Evolutionary conservation across 2,797 vertebrate genomes (phyloP).

Genomic region (Amniataba percoides): DNA sequence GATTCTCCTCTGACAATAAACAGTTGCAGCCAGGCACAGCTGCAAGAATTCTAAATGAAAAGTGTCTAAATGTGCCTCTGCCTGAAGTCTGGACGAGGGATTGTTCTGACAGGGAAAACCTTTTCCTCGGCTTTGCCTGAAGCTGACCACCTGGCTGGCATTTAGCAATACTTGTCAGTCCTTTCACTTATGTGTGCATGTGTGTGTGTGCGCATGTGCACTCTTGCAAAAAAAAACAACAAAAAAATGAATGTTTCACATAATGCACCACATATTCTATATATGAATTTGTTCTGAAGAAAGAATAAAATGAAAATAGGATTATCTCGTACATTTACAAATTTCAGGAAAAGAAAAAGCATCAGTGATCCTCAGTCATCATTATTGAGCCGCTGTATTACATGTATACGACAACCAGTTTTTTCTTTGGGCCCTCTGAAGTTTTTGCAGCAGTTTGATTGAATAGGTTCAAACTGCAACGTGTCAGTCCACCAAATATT

Average conservation of each 20-base stretch:
- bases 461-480: too few relatives aligned
- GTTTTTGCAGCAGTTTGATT: too few relatives aligned
- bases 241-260: too few relatives aligned
- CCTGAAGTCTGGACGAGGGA: conserved; percentile 50
- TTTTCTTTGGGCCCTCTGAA: too few relatives aligned
- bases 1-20: conserved; percentile 25
- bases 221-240: conserved; percentile 1
- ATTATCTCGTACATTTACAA: too few relatives aligned
- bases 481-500: too few relatives aligned
- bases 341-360: too few relatives aligned
- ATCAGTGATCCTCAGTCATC: too few relatives aligned
- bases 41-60: conserved; percentile 52
- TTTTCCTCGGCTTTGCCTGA: conserved; percentile 62
- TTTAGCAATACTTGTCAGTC: conserved; percentile 54
- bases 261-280: not conserved
- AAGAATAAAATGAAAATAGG: too few relatives aligned
- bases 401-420: too few relatives aligned
- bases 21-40: conserved; percentile 29
- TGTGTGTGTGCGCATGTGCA: not conserved
- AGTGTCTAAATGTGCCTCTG: conserved; percentile 43
- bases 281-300: too few relatives aligned
- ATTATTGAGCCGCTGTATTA: too few relatives aligned
- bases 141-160: conserved; percentile 70
- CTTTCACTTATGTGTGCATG: conserved; percentile 9
- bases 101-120: conserved; percentile 65